Conservation (phyloP, 2,888 invertebrate genomes). For the Resseliella maxima region DNA sequence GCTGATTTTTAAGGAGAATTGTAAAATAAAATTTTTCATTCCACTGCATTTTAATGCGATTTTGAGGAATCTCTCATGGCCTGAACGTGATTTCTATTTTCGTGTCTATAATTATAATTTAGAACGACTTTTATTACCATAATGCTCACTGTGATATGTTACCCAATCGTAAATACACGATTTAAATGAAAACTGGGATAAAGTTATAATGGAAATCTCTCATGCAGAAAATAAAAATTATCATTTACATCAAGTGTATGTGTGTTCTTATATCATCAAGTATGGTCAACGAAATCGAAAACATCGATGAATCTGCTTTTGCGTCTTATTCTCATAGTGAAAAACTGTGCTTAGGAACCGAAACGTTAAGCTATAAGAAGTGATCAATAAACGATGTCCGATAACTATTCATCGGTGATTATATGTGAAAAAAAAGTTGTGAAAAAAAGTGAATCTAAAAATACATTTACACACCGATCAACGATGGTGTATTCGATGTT, state of each 20-base stretch:
- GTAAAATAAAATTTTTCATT: not conserved
- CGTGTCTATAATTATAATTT: not conserved
- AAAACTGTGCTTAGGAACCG: too few relatives aligned
- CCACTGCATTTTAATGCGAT: not conserved
- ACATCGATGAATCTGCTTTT: too few relatives aligned
- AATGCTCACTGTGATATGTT: too few relatives aligned
- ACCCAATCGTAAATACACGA: not conserved
- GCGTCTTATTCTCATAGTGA: too few relatives aligned
- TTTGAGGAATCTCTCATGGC: not conserved
- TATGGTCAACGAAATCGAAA: too few relatives aligned
- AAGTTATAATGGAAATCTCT: not conserved
- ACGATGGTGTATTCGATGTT: not conserved
- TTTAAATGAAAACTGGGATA: not conserved
- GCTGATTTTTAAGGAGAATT: not conserved
- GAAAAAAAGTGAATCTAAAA: too few relatives aligned
- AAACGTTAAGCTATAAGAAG: too few relatives aligned
- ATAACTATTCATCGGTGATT: too few relatives aligned
- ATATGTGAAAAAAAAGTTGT: too few relatives aligned
- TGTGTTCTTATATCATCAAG: too few relatives aligned
- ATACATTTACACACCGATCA: not conserved
- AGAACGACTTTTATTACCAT: constrained; percentile 5
- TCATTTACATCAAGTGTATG: too few relatives aligned
- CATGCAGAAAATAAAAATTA: not conserved
- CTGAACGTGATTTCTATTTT: not conserved
- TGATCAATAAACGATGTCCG: too few relatives aligned